phyloP scores from a whole-genome alignment of 2,888 invertebrate species.

The Caenorhabditis virilis region DNA sequence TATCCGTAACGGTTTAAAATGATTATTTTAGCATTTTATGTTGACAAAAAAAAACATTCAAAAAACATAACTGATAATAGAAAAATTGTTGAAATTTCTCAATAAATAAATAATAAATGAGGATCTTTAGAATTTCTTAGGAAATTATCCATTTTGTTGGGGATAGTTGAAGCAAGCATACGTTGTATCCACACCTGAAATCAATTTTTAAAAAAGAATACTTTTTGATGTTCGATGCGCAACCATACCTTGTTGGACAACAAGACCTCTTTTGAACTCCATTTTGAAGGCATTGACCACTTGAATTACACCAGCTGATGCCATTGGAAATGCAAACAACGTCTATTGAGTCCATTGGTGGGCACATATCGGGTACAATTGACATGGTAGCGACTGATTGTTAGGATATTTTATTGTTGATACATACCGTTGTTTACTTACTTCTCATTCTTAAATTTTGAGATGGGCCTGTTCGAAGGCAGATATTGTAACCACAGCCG shows the following conservation, averaged over 20 bases:
- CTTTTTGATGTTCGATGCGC: not conserved
- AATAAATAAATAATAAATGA: not conserved
- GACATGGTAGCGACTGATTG: conserved; percentile 4
- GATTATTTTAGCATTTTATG: not conserved
- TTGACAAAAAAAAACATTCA: not conserved
- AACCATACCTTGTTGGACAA: conserved; percentile 25
- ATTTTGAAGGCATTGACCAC: conserved; percentile 3
- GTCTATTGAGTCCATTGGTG: conserved; percentile 6
- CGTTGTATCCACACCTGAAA: conserved; percentile 37
- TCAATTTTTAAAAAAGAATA: not conserved
- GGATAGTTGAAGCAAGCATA: conserved; percentile 19
- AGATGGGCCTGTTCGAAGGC: not conserved
- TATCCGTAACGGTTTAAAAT: not conserved
- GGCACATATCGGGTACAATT: conserved; percentile 3
- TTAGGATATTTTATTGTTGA: not conserved
- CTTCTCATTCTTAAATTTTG: conserved; percentile 1
- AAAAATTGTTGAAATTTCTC: no score
- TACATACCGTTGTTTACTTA: not conserved
- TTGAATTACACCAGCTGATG: conserved; percentile 7
- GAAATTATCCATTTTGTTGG: conserved; percentile 31
- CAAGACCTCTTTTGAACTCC: conserved; percentile 4
- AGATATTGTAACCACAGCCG: conserved; percentile 13
- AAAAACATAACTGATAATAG: not conserved
- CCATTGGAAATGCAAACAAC: conserved; percentile 6
- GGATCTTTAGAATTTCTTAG: not conserved